Evolutionary conservation across 1,140 invertebrate genomes (phyloP).

Genomic region (Scylla paramamosain): DNA sequence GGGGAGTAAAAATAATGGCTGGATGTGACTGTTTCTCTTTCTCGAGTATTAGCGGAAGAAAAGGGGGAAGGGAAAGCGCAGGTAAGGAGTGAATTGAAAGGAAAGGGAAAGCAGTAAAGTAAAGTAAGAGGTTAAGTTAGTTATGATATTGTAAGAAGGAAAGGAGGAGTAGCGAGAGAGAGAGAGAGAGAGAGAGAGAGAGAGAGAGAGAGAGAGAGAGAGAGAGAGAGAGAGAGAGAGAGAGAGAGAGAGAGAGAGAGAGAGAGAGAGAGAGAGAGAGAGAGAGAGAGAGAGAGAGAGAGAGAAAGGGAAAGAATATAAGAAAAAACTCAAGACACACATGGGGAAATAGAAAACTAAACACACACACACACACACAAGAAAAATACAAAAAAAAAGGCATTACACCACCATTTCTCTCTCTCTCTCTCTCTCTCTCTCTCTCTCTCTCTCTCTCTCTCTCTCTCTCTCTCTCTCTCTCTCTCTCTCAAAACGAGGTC

Average conservation of each 20-base stretch:
- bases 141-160: background rate
- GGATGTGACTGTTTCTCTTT: too few species aligned
- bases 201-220: background rate
- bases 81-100: too few species aligned
- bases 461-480: conserved; percentile 20
- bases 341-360: too few species aligned
- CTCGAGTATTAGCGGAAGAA: too few species aligned
- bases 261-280: background rate
- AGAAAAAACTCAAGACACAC: background rate
- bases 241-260: background rate
- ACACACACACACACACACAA: background rate
- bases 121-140: too few species aligned
- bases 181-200: background rate
- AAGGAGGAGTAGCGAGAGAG: background rate
- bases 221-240: background rate
- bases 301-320: background rate
- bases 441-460: conserved; percentile 20
- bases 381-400: background rate
- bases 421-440: conserved; percentile 20
- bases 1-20: too few species aligned
- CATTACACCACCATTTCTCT: background rate
- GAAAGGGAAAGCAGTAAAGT: too few species aligned
- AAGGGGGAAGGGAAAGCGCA: too few species aligned
- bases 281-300: background rate
- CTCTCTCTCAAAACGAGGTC: background rate